A percentile compares a stretch with the other conserved stretches of the same genome.
These are phyloP conservation scores for Drosophila mayaguana DNA, from an alignment of 2,888 invertebrate genomes.

Conservation along the genomic window DNA sequence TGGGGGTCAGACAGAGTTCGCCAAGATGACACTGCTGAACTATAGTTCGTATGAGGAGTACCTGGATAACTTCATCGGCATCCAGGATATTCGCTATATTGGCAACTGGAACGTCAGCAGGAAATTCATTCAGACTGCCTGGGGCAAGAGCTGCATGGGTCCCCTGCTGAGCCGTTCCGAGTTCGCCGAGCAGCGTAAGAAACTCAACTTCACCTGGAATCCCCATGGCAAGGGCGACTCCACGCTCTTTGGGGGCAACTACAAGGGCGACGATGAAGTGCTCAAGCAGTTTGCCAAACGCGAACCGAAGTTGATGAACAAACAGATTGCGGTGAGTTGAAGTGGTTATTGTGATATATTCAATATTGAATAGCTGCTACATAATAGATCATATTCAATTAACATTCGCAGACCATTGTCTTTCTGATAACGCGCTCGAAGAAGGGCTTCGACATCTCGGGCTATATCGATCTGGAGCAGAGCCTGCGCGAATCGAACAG, in stretches of 20 bases:
- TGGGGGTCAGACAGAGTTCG: neutral
- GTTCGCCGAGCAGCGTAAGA: slow-evolving; percentile 28
- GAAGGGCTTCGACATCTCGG: slow-evolving; percentile 52
- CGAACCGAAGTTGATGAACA: slow-evolving; percentile 38
- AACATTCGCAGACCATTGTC: slow-evolving; percentile 47
- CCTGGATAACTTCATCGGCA: slow-evolving; percentile 52
- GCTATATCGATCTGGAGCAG: slow-evolving; percentile 61
- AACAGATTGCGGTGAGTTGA: slow-evolving; percentile 46
- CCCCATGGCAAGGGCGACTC: slow-evolving; percentile 12
- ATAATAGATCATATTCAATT: neutral
- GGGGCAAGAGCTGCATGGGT: slow-evolving; percentile 43
- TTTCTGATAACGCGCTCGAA: slow-evolving; percentile 54
- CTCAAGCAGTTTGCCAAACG: slow-evolving; percentile 50
- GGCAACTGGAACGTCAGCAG: slow-evolving; percentile 35
- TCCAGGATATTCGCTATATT: slow-evolving; percentile 46
- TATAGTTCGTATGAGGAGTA: slow-evolving; percentile 51
- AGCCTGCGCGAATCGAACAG: slow-evolving; percentile 41
- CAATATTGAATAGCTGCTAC: too few relatives aligned
- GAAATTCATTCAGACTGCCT: slow-evolving; percentile 31
- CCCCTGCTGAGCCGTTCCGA: slow-evolving; percentile 43
- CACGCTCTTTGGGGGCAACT: slow-evolving; percentile 31
- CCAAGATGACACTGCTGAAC: slow-evolving; percentile 40
- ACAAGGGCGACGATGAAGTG: slow-evolving; percentile 43
- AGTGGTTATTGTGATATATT: too few relatives aligned
- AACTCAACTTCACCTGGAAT: slow-evolving; percentile 9